Conservation (phyloP, 2,888 invertebrate species). For the Parnassius orleans region DNA sequence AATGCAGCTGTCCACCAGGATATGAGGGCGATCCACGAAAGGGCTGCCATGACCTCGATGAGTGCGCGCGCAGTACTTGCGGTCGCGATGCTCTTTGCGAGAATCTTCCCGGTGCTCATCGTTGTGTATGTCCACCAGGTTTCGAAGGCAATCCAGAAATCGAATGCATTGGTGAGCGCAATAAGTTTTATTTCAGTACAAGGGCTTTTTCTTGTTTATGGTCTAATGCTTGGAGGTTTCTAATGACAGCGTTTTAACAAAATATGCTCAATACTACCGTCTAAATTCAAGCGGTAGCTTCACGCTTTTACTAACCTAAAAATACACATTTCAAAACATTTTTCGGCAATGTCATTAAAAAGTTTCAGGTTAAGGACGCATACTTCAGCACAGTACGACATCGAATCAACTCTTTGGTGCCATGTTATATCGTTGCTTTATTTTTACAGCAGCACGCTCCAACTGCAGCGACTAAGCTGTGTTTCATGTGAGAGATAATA, state of each 20-base stretch:
- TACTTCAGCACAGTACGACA: slow-evolving; percentile 13
- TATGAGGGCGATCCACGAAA: slow-evolving; percentile 89
- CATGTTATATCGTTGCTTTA: slow-evolving; percentile 46
- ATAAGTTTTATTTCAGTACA: neutral
- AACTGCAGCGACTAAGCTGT: slow-evolving; percentile 39
- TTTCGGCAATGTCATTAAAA: slow-evolving; percentile 39
- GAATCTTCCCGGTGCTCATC: slow-evolving; percentile 89
- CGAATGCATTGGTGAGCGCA: slow-evolving; percentile 86
- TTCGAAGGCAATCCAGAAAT: slow-evolving; percentile 89
- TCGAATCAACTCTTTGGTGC: slow-evolving; percentile 28
- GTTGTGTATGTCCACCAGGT: slow-evolving; percentile 91
- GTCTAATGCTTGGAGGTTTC: slow-evolving; percentile 67
- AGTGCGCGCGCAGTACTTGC: slow-evolving; percentile 87
- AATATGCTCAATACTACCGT: slow-evolving; percentile 72
- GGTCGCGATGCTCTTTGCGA: slow-evolving; percentile 90
- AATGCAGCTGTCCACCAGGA: slow-evolving; percentile 92
- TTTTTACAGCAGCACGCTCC: slow-evolving; percentile 45
- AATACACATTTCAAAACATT: slow-evolving; percentile 39
- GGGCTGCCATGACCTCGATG: slow-evolving; percentile 88
- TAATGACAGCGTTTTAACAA: slow-evolving; percentile 51
- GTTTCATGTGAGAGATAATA: slow-evolving; percentile 1
- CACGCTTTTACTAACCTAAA: slow-evolving; percentile 74
- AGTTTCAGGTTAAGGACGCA: slow-evolving; percentile 43
- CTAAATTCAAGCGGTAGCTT: slow-evolving; percentile 63
- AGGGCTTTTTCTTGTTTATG: slow-evolving; percentile 47